Percentiles rank a stretch among this genome's conserved stretches.
Conservation (phyloP, 2,888 invertebrate genomes). For the Diachrysia chrysitis region DNA sequence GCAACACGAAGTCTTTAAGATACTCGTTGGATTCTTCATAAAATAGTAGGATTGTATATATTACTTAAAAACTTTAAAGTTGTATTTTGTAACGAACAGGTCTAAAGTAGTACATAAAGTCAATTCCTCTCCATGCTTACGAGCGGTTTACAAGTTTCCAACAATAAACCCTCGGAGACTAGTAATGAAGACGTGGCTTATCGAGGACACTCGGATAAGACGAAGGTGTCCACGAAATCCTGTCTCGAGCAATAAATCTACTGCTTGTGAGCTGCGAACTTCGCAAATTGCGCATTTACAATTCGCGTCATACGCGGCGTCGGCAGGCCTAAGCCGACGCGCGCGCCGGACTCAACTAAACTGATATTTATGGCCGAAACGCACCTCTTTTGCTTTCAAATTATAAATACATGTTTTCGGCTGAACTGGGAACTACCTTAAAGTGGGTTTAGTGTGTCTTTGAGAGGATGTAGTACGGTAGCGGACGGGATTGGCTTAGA, state of each 20-base stretch:
- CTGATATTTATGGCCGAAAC: slow-evolving; percentile 83
- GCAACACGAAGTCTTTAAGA: not conserved
- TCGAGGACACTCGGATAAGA: slow-evolving; percentile 62
- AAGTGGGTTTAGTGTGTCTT: slow-evolving; percentile 56
- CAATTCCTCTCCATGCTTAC: slow-evolving; percentile 10
- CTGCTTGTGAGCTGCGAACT: slow-evolving; percentile 65
- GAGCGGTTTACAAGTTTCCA: slow-evolving; percentile 34
- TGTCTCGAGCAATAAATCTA: slow-evolving; percentile 72
- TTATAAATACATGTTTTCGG: slow-evolving; percentile 63
- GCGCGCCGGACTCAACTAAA: slow-evolving; percentile 66
- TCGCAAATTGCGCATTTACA: slow-evolving; percentile 82
- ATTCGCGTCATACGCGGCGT: slow-evolving; percentile 76
- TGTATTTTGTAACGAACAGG: no score
- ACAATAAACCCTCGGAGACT: slow-evolving; percentile 48
- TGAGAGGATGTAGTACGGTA: slow-evolving; percentile 18
- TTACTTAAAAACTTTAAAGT: no score
- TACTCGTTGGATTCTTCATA: not conserved
- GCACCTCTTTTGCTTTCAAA: slow-evolving; percentile 67
- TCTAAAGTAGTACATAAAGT: not conserved
- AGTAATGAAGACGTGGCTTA: slow-evolving; percentile 54
- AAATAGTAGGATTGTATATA: not conserved
- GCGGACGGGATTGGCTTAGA: slow-evolving; percentile 34
- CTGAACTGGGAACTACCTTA: slow-evolving; percentile 53
- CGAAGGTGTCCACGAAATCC: slow-evolving; percentile 74
- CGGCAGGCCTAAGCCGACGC: slow-evolving; percentile 65